phyloP scores from a whole-genome alignment of 2,888 invertebrate genomes.

The Subacronicta megacephala region DNA sequence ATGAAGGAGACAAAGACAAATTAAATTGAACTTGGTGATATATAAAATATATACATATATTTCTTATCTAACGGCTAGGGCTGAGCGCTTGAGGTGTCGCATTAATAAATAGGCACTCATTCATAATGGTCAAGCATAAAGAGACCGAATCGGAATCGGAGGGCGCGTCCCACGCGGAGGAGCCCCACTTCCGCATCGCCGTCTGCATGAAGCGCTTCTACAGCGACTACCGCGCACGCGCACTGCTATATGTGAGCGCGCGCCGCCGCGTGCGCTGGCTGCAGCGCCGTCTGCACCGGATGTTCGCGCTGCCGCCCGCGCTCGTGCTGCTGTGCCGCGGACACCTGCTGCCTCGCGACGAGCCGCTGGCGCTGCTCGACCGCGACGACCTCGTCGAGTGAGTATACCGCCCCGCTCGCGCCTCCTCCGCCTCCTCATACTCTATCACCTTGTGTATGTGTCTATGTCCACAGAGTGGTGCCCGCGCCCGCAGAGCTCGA shows the following conservation, averaged over 20 bases:
- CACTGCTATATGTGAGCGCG: conserved; percentile 50
- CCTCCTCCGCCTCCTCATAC: no score
- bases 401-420: conserved; percentile 40
- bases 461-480: conserved; percentile 15
- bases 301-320: conserved; percentile 61
- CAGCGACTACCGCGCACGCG: conserved; percentile 67
- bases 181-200: conserved; percentile 63
- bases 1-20: no score
- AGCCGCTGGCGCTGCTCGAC: conserved; percentile 71
- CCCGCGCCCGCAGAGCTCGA: conserved; percentile 1
- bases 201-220: conserved; percentile 69
- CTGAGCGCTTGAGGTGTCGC: no score
- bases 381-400: conserved; percentile 71
- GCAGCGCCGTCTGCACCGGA: conserved; percentile 65
- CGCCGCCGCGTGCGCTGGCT: conserved; percentile 69
- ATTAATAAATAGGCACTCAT: not conserved
- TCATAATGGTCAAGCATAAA: conserved; percentile 32
- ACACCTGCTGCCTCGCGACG: conserved; percentile 74
- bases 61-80: not conserved
- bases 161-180: conserved; percentile 4
- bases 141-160: conserved; percentile 19
- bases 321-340: conserved; percentile 61
- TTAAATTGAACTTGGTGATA: not conserved
- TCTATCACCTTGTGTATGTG: not conserved
- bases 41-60: no score